These are phyloP conservation scores for Osmerus mordax DNA, from an alignment of 2,113 vertebrate species.

Conservation along the genomic window DNA sequence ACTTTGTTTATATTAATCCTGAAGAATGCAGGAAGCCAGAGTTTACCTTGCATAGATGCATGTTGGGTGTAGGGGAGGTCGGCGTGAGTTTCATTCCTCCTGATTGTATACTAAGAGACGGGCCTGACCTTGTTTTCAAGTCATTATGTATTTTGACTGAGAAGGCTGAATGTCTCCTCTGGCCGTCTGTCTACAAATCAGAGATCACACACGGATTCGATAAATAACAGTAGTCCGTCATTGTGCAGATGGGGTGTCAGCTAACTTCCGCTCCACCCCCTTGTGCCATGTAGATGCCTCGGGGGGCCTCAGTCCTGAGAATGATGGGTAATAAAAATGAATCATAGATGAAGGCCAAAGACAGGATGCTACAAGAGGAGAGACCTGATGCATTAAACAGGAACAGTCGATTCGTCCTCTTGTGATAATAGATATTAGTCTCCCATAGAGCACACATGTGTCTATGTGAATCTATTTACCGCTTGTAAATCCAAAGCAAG, in stretches of 20 bases:
- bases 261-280: constrained; percentile 66
- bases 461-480: constrained; percentile 69
- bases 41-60: constrained; percentile 39
- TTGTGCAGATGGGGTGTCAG: constrained; percentile 72
- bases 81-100: constrained; percentile 38
- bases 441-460: constrained; percentile 59
- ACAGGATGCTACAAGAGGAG: constrained; percentile 68
- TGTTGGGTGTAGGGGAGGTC: background rate
- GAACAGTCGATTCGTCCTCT: constrained; percentile 74
- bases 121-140: constrained; percentile 40
- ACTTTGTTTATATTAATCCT: constrained; percentile 65
- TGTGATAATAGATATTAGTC: constrained; percentile 73
- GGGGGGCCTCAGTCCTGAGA: constrained; percentile 64
- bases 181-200: constrained; percentile 47
- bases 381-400: constrained; percentile 74
- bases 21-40: constrained; percentile 50
- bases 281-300: constrained; percentile 60
- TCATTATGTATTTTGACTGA: constrained; percentile 54
- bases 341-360: constrained; percentile 77
- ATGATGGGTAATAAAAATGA: constrained; percentile 80
- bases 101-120: constrained; percentile 34
- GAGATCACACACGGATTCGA: constrained; percentile 57
- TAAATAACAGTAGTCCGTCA: constrained; percentile 64
- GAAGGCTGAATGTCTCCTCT: constrained; percentile 48
- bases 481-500: constrained; percentile 66